These are phyloP conservation scores for Ochropleura leucogaster DNA, from an alignment of 2,888 invertebrate genomes.

Conservation along the genomic window DNA sequence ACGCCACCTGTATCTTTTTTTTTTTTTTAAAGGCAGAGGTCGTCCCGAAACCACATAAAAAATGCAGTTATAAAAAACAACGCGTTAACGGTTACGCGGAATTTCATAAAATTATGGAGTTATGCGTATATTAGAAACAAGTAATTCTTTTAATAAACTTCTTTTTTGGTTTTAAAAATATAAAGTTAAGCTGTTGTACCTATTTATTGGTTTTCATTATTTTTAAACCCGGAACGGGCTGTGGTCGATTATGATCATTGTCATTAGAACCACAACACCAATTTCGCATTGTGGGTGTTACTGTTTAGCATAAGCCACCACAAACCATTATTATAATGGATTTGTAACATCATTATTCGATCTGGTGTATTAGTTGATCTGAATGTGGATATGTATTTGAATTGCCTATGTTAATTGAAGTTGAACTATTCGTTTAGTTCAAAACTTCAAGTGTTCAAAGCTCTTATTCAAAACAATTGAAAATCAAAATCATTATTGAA, in stretches of 20 bases:
- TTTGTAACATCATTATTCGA: conserved; percentile 35
- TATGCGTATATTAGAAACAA: conserved; percentile 16
- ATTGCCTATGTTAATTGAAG: not conserved
- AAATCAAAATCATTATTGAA: not conserved
- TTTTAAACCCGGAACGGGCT: not conserved
- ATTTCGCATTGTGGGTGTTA: conserved; percentile 39
- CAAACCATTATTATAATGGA: conserved; percentile 38
- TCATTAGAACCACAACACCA: conserved; percentile 25
- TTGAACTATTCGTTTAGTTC: not conserved
- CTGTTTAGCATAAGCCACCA: conserved; percentile 31
- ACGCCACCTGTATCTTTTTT: too few relatives aligned
- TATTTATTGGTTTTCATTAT: not conserved
- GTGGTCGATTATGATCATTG: conserved; percentile 19
- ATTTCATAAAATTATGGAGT: conserved; percentile 33
- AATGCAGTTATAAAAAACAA: not conserved
- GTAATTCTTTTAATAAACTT: conserved; percentile 30
- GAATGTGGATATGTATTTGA: conserved; percentile 12
- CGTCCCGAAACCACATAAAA: not conserved
- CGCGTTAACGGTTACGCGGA: not conserved
- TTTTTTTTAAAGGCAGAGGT: not conserved
- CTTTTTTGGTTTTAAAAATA: not conserved
- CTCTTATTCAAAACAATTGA: not conserved
- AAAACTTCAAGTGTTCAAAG: not conserved
- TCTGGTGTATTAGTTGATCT: conserved; percentile 4
- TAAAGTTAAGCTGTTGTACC: not conserved